These are phyloP conservation scores for Bradysia coprophila DNA, from an alignment of 1,140 invertebrate species.

Conservation along the genomic window DNA sequence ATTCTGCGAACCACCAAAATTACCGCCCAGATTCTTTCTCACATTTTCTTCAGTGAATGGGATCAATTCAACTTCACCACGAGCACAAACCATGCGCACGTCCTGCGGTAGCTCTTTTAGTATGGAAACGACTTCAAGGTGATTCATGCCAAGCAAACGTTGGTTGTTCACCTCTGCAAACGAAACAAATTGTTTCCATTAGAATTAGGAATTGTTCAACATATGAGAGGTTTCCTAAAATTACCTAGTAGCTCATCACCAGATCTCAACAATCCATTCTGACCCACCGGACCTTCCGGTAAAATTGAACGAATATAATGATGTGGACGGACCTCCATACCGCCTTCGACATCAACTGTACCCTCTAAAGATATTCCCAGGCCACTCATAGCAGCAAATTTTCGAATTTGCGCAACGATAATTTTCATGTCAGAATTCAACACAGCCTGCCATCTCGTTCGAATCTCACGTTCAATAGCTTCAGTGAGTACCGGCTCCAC, in stretches of 20 bases:
- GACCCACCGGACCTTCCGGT: conserved; percentile 84
- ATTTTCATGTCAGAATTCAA: conserved; percentile 60
- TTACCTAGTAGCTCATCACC: conserved; percentile 80
- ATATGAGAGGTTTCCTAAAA: neutral
- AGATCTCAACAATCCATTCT: conserved; percentile 59
- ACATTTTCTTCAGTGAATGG: conserved; percentile 18
- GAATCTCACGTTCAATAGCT: conserved; percentile 58
- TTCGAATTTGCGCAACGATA: conserved; percentile 72
- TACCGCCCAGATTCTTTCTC: conserved; percentile 19
- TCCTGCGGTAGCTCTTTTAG: conserved; percentile 86
- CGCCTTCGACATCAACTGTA: conserved; percentile 87
- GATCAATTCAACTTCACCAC: conserved; percentile 25
- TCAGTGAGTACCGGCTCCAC: conserved; percentile 32
- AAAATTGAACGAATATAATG: conserved; percentile 87
- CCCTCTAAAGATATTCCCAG: conserved; percentile 92
- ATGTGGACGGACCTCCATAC: conserved; percentile 76
- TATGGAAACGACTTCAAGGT: conserved; percentile 87
- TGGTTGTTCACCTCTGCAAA: conserved; percentile 75
- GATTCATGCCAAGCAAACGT: conserved; percentile 86
- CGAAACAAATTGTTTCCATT: conserved; percentile 1
- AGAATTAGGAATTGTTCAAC: neutral
- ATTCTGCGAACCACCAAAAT: conserved; percentile 61
- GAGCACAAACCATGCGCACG: conserved; percentile 85
- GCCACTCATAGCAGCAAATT: conserved; percentile 72
- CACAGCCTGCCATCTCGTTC: conserved; percentile 69